phyloP scores from a whole-genome alignment of 2,113 vertebrate genomes.

The Xiphophorus couchianus region DNA sequence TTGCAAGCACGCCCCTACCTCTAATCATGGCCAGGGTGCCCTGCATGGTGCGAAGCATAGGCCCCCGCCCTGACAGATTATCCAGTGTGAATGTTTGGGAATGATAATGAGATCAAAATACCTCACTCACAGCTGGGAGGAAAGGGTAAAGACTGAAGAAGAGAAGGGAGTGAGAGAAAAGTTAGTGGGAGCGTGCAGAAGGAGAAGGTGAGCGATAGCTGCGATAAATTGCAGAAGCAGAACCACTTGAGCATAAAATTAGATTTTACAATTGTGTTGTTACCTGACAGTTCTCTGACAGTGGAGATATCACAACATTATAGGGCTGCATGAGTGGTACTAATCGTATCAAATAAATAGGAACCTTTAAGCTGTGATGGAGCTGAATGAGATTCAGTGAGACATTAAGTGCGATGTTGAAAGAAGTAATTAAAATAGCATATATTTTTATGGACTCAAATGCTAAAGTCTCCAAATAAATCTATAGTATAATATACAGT shows the following conservation, averaged over 20 bases:
- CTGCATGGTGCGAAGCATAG: constrained; percentile 61
- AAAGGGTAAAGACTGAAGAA: constrained; percentile 66
- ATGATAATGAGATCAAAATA: constrained; percentile 83
- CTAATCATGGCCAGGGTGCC: constrained; percentile 67
- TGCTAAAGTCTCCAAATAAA: constrained; percentile 70
- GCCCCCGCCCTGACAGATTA: constrained; percentile 73
- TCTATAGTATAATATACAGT: constrained; percentile 67
- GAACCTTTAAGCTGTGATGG: constrained; percentile 63
- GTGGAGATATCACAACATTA: constrained; percentile 80
- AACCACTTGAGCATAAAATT: constrained; percentile 88
- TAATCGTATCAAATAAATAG: constrained; percentile 83
- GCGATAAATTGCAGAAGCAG: constrained; percentile 82
- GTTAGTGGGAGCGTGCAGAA: constrained; percentile 45
- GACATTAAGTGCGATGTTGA: constrained; percentile 53
- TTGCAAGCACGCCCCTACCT: constrained; percentile 57
- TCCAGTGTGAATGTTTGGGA: constrained; percentile 78
- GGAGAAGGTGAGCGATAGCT: constrained; percentile 69
- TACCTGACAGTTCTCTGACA: constrained; percentile 84
- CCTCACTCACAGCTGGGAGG: constrained; percentile 67
- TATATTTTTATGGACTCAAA: constrained; percentile 69
- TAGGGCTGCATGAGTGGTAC: constrained; percentile 74
- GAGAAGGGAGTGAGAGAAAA: constrained; percentile 29
- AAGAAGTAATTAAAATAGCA: constrained; percentile 71
- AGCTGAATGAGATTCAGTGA: constrained; percentile 49
- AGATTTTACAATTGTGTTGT: constrained; percentile 88